These are phyloP conservation scores for Gymnothorax reevesii DNA, from an alignment of 2,797 vertebrate genomes.

Conservation along the genomic window DNA sequence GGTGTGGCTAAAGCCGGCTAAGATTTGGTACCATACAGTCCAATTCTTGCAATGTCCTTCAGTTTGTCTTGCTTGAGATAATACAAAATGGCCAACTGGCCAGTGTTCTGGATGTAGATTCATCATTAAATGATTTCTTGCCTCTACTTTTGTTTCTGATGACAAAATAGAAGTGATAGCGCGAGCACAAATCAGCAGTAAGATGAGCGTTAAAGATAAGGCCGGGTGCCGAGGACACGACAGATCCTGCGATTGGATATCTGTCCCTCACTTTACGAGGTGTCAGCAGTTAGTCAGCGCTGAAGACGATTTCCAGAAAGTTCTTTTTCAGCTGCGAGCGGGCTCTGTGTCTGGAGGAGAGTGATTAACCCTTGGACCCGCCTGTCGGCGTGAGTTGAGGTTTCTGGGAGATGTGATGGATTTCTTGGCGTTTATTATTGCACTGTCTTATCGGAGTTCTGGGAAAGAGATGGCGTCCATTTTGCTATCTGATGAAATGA, in stretches of 20 bases:
- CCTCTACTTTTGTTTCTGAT: not conserved
- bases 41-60: not conserved
- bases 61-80: not conserved
- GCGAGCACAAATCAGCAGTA: not conserved
- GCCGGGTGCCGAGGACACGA: not conserved
- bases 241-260: conserved; percentile 21
- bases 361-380: conserved; percentile 19
- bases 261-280: not conserved
- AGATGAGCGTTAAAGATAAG: not conserved
- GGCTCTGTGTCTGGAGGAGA: conserved; percentile 4
- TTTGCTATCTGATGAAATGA: not conserved
- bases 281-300: not conserved
- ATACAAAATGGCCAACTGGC: not conserved
- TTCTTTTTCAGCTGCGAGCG: not conserved
- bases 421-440: not conserved
- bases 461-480: not conserved
- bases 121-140: too few relatives aligned
- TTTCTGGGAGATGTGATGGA: not conserved
- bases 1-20: not conserved
- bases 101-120: too few relatives aligned
- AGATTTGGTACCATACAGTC: not conserved
- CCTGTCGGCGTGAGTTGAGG: conserved; percentile 11
- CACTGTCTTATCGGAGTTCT: not conserved
- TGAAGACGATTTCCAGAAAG: not conserved
- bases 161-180: not conserved